Base-by-base conservation (phyloP, 2,888 invertebrate species). In the Epiblema foenella region DNA sequence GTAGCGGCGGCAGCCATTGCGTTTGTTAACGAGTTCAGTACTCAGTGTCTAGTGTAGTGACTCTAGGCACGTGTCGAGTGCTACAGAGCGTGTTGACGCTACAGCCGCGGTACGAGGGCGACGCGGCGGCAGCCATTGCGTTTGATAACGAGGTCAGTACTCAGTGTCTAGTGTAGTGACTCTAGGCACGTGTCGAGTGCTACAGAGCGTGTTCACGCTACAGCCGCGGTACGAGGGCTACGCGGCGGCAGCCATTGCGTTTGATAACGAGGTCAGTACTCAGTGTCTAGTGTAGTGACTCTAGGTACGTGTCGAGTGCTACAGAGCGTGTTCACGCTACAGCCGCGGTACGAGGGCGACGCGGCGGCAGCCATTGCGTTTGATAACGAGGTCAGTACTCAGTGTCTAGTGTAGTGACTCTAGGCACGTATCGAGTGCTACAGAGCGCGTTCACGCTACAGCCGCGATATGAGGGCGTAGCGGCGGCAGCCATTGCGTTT, bases 221-320 rank as follows among this genome's bases (percentile, higher is more conserved):
- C 96, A 97, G 80, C 95, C 96, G 0, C 91, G 94, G 74, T 97
- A 97, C 79, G 86, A 93, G 52, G 89, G 94, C 12, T 97, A 97
- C 80, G 83, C 95, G 0, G 85, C 85, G 0, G 85, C 92, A 0
- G 94, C 94, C 0, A 76, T 52, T 10, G 52, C 52, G 52, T 52
- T 52, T n/a, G 52, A 20, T 2, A 52, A 52, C 12, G 52, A 52
- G 20, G 20, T 52, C 2, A 12, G 46, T n/a, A 15, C 15, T 12
- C n/a, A 46, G 12, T 96, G 97, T 81, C 93, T 96, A 52, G 91
- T 93, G 52, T 33, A 33, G 33, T 33, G 33, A 5, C 33, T 5
- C 33, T 33, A 33, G 33, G 33, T 8, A 33, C 33, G 9, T 33
- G 33, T 33, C 33, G 33, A 33, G 94, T 98, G 76, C 82, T 98